Evolutionary conservation across 2,113 vertebrate genomes (phyloP).

Genomic region (Rhinogobius similis): DNA sequence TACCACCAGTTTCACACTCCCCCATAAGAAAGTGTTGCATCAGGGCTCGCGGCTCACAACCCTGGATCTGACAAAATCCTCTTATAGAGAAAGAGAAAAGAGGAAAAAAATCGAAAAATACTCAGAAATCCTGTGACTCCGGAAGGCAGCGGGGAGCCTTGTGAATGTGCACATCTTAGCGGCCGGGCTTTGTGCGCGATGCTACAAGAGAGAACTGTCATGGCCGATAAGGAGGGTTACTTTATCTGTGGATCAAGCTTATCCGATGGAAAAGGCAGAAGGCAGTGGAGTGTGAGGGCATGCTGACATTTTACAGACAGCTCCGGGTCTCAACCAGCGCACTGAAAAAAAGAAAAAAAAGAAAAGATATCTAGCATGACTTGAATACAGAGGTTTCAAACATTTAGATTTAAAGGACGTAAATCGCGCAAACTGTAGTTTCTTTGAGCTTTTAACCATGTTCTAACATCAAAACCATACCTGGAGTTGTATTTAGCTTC

Average conservation of each 20-base stretch:
- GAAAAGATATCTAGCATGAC: too few species aligned
- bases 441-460: too few species aligned
- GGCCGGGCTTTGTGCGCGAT: conserved; percentile 38
- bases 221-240: conserved; percentile 57
- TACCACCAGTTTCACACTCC: conserved; percentile 31
- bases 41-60: conserved; percentile 60
- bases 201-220: conserved; percentile 58
- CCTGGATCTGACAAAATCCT: conserved; percentile 60
- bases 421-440: too few species aligned
- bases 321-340: conserved; percentile 10
- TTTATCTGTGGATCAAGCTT: conserved; percentile 63
- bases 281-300: conserved; percentile 47
- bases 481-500: too few species aligned
- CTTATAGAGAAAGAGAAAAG: conserved; percentile 10
- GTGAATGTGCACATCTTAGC: conserved; percentile 20
- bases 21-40: conserved; percentile 65
- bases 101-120: background rate
- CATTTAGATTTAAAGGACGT: too few species aligned
- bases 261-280: conserved; percentile 51
- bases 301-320: conserved; percentile 48
- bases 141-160: conserved; percentile 53
- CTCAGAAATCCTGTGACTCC: conserved; percentile 50
- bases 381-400: background rate
- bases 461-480: too few species aligned
- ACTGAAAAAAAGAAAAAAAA: too few species aligned